Conservation (phyloP, 2,888 invertebrate genomes). For the Tryphoninae sp. region DNA sequence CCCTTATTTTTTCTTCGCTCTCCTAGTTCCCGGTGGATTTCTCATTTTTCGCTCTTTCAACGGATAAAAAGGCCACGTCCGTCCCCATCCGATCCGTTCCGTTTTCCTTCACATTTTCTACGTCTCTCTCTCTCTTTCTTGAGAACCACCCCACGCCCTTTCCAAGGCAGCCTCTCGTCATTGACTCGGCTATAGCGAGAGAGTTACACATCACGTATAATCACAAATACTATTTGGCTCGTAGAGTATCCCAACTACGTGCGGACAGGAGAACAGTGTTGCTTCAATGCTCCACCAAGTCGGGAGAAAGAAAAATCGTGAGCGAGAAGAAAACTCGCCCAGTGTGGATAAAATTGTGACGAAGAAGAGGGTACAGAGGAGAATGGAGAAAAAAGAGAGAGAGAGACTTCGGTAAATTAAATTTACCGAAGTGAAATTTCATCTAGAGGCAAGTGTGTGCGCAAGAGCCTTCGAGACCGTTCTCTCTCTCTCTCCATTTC, state of each 20-base stretch:
- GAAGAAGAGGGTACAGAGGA: background rate
- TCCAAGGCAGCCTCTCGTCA: constrained; percentile 21
- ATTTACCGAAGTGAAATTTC: constrained; percentile 71
- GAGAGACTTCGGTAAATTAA: constrained; percentile 69
- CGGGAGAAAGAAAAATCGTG: constrained; percentile 41
- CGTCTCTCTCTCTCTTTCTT: background rate
- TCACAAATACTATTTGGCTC: constrained; percentile 48
- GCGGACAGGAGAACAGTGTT: constrained; percentile 56
- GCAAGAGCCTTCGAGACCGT: constrained; percentile 33
- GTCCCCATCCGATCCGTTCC: constrained; percentile 40
- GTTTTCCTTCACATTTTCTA: constrained; percentile 25
- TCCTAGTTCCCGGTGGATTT: constrained; percentile 55
- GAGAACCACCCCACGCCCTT: constrained; percentile 25
- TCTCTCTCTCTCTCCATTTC: constrained; percentile 15
- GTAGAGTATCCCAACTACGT: constrained; percentile 58
- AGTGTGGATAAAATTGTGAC: constrained; percentile 13
- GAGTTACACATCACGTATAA: constrained; percentile 47
- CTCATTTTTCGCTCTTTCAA: constrained; percentile 69
- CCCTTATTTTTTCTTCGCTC: background rate
- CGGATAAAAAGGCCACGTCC: constrained; percentile 65
- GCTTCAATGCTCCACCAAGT: constrained; percentile 60
- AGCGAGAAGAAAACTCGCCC: constrained; percentile 39
- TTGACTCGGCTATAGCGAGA: constrained; percentile 23
- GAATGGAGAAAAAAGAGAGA: constrained; percentile 26
- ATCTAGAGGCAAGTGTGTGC: constrained; percentile 61